Percentiles rank a stretch among this genome's conserved stretches.
These are phyloP conservation scores for Elegia similella DNA, from an alignment of 2,888 invertebrate species.

Conservation along the genomic window DNA sequence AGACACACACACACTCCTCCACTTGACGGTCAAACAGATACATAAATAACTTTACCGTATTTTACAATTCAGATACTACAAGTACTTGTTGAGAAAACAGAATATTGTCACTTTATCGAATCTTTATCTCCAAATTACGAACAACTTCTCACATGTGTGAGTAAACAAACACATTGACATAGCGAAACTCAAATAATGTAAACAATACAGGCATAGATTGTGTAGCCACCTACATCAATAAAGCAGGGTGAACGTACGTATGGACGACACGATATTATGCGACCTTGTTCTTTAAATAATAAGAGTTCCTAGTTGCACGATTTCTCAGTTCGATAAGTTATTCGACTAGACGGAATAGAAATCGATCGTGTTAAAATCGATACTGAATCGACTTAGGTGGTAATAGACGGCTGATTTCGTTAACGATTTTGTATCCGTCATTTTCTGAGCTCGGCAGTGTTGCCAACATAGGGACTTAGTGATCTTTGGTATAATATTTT, in stretches of 20 bases:
- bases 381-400: background rate
- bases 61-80: background rate
- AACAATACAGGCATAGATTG: conserved; percentile 4
- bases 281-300: conserved; percentile 13
- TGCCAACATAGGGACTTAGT: too few species aligned
- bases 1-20: too few species aligned
- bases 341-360: background rate
- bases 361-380: conserved; percentile 7
- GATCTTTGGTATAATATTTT: too few species aligned
- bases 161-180: background rate
- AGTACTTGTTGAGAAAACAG: background rate
- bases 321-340: conserved; percentile 6
- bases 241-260: conserved; percentile 9
- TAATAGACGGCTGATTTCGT: too few species aligned
- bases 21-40: too few species aligned
- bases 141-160: background rate
- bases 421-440: too few species aligned
- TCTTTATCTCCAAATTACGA: background rate
- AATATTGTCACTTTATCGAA: background rate
- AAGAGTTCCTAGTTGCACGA: conserved; percentile 12
- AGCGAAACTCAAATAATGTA: conserved; percentile 5
- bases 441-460: too few species aligned
- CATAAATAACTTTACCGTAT: too few species aligned
- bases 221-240: conserved; percentile 13
- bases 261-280: conserved; percentile 1